Evolutionary conservation across 2,888 invertebrate species (phyloP).

Genomic region (Megaustenia siamemsis): DNA sequence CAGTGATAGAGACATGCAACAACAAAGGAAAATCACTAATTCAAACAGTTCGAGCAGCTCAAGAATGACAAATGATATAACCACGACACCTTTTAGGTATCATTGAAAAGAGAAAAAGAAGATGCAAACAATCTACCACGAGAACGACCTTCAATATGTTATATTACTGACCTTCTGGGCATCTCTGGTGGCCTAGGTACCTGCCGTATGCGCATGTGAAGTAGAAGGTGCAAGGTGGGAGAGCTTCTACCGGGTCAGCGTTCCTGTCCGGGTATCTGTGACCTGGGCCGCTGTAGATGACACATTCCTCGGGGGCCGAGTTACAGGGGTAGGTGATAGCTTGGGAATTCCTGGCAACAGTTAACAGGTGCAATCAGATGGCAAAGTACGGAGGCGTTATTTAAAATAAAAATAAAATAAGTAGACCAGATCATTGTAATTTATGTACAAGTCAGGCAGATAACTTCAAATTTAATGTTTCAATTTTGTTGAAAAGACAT

Average conservation of each 20-base stretch:
- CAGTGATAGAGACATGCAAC: too few relatives aligned
- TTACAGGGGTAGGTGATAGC: conserved; percentile 54
- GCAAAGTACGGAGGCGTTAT: not conserved
- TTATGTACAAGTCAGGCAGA: too few relatives aligned
- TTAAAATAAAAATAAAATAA: not conserved
- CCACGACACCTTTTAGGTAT: too few relatives aligned
- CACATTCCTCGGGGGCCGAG: conserved; percentile 38
- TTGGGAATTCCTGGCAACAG: not conserved
- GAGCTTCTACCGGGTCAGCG: conserved; percentile 34
- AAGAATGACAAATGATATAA: too few relatives aligned
- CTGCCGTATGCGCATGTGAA: conserved; percentile 62
- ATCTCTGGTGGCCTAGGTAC: conserved; percentile 62
- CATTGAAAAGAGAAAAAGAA: not conserved
- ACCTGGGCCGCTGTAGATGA: conserved; percentile 40
- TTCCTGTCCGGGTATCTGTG: conserved; percentile 52
- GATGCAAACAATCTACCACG: not conserved
- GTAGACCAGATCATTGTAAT: too few relatives aligned
- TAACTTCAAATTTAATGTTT: too few relatives aligned
- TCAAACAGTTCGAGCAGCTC: too few relatives aligned
- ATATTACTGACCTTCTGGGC: conserved; percentile 60
- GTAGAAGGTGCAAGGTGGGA: conserved; percentile 58
- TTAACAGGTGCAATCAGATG: not conserved
- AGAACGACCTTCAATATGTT: too few relatives aligned
- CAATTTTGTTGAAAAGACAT: too few relatives aligned
- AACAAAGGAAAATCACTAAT: too few relatives aligned